phyloP scores from a whole-genome alignment of 35 echinoderm and acorn worm species.

The Apostichopus californicus region DNA sequence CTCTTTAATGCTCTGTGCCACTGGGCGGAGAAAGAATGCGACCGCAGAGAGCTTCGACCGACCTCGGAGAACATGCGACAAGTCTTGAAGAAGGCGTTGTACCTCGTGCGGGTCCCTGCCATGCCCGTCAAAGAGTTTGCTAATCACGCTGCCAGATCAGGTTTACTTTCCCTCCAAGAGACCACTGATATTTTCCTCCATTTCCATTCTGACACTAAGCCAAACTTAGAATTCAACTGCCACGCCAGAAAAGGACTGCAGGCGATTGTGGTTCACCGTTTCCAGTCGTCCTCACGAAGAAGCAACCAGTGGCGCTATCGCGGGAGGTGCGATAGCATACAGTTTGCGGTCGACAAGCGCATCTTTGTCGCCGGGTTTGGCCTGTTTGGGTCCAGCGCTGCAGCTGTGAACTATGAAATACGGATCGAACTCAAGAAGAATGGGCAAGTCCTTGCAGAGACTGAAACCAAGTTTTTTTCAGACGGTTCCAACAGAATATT shows the following conservation, averaged over 20 bases:
- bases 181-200: constrained; percentile 92
- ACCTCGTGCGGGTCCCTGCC: constrained; percentile 86
- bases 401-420: constrained; percentile 78
- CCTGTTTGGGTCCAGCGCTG: constrained; percentile 92
- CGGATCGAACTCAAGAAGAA: constrained; percentile 90
- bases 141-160: constrained; percentile 81
- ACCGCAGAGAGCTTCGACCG: constrained; percentile 58
- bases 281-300: constrained; percentile 94
- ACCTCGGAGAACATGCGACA: constrained; percentile 85
- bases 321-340: constrained; percentile 96
- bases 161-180: constrained; percentile 88
- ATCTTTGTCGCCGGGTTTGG: constrained; percentile 97
- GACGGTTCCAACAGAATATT: constrained; percentile 94
- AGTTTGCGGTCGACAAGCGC: constrained; percentile 97
- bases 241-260: constrained; percentile 75
- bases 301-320: constrained; percentile 99
- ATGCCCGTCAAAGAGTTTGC: constrained; percentile 95
- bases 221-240: constrained; percentile 81
- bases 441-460: constrained; percentile 82
- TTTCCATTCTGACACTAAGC: constrained; percentile 83
- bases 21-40: constrained; percentile 93
- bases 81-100: constrained; percentile 85
- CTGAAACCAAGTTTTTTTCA: constrained; percentile 93
- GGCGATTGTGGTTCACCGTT: constrained; percentile 87
- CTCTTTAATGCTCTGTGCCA: constrained; percentile 82